Base-by-base conservation (phyloP, 1,140 invertebrate species). In the Pararge aegeria region DNA sequence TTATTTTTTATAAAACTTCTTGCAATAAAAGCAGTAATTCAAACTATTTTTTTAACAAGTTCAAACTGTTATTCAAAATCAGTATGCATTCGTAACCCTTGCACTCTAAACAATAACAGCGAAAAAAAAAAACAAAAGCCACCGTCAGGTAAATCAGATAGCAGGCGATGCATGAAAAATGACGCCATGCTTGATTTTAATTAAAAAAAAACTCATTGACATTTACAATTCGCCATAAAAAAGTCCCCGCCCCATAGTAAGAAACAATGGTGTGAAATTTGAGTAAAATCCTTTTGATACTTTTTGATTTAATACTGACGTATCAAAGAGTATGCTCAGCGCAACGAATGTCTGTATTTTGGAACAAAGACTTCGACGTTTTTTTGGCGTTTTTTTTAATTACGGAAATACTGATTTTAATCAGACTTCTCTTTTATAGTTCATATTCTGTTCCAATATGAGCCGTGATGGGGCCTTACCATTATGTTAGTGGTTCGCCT, bases 151-250 rank as follows among this genome's bases (percentile, higher is more conserved):
- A 87, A 89, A 89, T 89, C 86, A 86, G 81, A 86, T 82, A 83
- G 66, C 72, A 75, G 77, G 78, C 81, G 86, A 89, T 87, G 86
- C 86, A 89, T 89, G 86, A 89, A 89, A 89, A 89, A 89, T 89
- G 81, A 89, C 83, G 84, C 80, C 66, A 55, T 37, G 67, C 70
- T 53, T 56, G 56, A 51, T 61, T 74, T 72, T 84, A 86, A 87
- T 86, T 89, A 46, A 89, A 63, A 88, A 87, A 87, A 89, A 83
- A 70, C 56, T 30, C 44, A 58, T 48, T 70, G 70, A 86, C 83
- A 84, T 85, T 81, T 78, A 69, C 74, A 74, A 50, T 80, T 77
- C 76, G 73, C 66, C 59, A 66, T 68, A 80, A 78, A 89, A 80
- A 83, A 72, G 58, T 64, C 62, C 62, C 60, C 61, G 48, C 65